Evolutionary conservation across 2,888 invertebrate genomes (phyloP).

Genomic region (Euzetes globulus): DNA sequence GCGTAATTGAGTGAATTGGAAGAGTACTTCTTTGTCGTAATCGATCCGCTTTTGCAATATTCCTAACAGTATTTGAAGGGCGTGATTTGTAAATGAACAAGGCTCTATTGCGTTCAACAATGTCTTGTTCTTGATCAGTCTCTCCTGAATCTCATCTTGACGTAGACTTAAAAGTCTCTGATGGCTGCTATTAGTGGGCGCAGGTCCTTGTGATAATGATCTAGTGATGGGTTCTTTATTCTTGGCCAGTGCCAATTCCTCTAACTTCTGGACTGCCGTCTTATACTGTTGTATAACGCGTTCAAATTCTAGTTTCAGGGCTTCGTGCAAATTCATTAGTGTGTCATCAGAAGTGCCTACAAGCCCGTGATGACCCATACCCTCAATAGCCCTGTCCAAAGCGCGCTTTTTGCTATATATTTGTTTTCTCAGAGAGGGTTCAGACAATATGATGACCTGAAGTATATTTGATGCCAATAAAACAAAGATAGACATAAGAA

Average conservation of each 20-base stretch:
- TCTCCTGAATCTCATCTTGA: slow-evolving; percentile 75
- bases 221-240: slow-evolving; percentile 43
- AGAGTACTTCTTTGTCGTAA: slow-evolving; percentile 78
- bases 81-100: slow-evolving; percentile 67
- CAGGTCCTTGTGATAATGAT: slow-evolving; percentile 52
- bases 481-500: neutral
- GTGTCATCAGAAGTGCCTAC: slow-evolving; percentile 54
- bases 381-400: slow-evolving; percentile 76
- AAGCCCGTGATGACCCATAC: slow-evolving; percentile 75
- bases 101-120: slow-evolving; percentile 61
- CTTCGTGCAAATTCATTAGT: slow-evolving; percentile 68
- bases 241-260: slow-evolving; percentile 50
- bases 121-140: slow-evolving; percentile 84
- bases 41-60: slow-evolving; percentile 70
- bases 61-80: slow-evolving; percentile 64
- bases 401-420: slow-evolving; percentile 62
- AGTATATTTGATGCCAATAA: slow-evolving; percentile 7
- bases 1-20: slow-evolving; percentile 55
- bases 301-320: slow-evolving; percentile 70
- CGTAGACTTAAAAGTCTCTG: slow-evolving; percentile 75
- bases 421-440: slow-evolving; percentile 56
- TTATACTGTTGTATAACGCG: slow-evolving; percentile 77
- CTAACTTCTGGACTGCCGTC: slow-evolving; percentile 74
- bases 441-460: slow-evolving; percentile 51
- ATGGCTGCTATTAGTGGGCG: slow-evolving; percentile 77